Conservation (phyloP, 2,113 vertebrate genomes). For the Oenanthe melanoleuca region DNA sequence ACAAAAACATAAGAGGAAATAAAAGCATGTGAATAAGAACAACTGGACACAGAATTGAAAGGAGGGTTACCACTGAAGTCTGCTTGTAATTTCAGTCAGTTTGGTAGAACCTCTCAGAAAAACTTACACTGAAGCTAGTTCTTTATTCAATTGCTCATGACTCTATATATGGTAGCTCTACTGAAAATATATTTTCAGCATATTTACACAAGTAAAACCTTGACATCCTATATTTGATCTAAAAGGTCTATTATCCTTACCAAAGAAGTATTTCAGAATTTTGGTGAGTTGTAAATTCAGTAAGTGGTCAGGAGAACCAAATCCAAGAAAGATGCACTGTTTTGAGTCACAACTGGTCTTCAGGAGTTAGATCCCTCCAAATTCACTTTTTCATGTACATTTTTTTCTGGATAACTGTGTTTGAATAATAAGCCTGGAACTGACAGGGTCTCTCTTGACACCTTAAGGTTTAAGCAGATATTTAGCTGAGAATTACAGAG, state of each 20-base stretch:
- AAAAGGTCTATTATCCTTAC: not conserved
- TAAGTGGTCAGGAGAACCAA: not conserved
- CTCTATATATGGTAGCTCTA: not conserved
- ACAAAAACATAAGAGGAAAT: not conserved
- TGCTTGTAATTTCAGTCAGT: fast-evolving
- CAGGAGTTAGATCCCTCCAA: not conserved
- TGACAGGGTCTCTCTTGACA: not conserved
- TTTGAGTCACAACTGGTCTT: not conserved
- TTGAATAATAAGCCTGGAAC: not conserved
- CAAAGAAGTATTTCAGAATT: not conserved
- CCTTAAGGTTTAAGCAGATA: not conserved
- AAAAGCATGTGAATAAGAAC: not conserved
- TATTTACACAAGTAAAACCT: not conserved
- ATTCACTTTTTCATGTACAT: not conserved
- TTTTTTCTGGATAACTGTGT: not conserved
- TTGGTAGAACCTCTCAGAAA: not conserved
- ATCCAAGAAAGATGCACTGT: not conserved
- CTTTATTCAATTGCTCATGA: not conserved
- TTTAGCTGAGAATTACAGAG: not conserved
- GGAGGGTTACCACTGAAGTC: not conserved
- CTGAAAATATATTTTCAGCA: not conserved
- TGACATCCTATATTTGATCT: not conserved
- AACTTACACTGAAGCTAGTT: not conserved
- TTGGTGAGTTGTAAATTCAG: not conserved
- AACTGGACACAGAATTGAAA: not conserved